These are phyloP conservation scores for Yasuhikotakia modesta DNA, from an alignment of 2,797 vertebrate species.

Conservation along the genomic window DNA sequence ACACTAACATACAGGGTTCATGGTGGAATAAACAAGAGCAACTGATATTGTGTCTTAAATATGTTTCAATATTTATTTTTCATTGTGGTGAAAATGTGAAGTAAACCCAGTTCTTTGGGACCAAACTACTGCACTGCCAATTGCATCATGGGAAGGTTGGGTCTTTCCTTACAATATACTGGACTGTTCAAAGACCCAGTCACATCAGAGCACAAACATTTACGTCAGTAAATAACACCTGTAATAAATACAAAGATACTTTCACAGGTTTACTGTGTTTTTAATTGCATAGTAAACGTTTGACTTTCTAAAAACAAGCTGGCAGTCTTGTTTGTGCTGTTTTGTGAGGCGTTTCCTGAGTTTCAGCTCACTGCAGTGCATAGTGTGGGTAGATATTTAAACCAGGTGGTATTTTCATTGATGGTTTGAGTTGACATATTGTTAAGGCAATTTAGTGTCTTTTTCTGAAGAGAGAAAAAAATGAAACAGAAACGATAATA, in stretches of 20 bases:
- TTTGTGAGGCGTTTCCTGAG: slow-evolving; percentile 65
- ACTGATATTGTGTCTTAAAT: slow-evolving; percentile 54
- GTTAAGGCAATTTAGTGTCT: slow-evolving; percentile 74
- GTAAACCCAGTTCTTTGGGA: slow-evolving; percentile 58
- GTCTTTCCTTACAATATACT: slow-evolving; percentile 43
- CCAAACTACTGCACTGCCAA: slow-evolving; percentile 59
- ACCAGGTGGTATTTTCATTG: slow-evolving; percentile 68
- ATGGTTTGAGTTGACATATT: slow-evolving; percentile 73
- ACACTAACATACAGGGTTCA: slow-evolving; percentile 50
- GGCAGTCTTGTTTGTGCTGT: slow-evolving; percentile 60
- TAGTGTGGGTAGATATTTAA: slow-evolving; percentile 66
- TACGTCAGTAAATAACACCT: background rate
- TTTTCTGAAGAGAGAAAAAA: slow-evolving; percentile 74
- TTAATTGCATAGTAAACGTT: background rate
- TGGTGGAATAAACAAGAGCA: slow-evolving; percentile 34
- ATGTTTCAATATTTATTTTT: slow-evolving; percentile 53
- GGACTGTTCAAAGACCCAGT: slow-evolving; percentile 44
- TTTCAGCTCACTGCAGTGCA: slow-evolving; percentile 73
- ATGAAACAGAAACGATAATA: slow-evolving; percentile 67
- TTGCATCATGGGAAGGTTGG: slow-evolving; percentile 39
- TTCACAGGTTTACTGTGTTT: slow-evolving; percentile 2
- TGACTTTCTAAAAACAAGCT: background rate
- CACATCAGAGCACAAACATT: slow-evolving; percentile 39
- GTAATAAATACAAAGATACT: background rate
- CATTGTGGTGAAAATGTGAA: slow-evolving; percentile 58